Evolutionary conservation across 2,113 vertebrate species (phyloP).

Genomic region (Felis catus): F.catus_Fca126_mat1.0 CM031412.1:117330501-117331000

Average conservation of each 20-base stretch:
- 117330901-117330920: neutral
- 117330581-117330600: neutral
- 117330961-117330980: neutral
- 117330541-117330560: neutral
- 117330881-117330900: neutral
- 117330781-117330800: neutral
- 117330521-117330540: conserved; percentile 25
- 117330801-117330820: neutral
- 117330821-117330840: conserved; percentile 22
- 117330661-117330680: neutral
- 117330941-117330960: neutral
- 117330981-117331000: neutral
- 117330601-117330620: neutral
- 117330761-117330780: neutral
- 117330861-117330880: neutral
- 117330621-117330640: neutral
- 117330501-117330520: neutral
- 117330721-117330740: neutral
- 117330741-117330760: conserved; percentile 5
- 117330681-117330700: neutral
- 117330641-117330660: too few relatives aligned
- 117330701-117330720: conserved; percentile 13
- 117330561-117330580: neutral
- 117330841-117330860: conserved; percentile 3
- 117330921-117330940: neutral